Evolutionary conservation across 1,140 invertebrate genomes (phyloP).

Genomic region (Trichonephila clavipes): DNA sequence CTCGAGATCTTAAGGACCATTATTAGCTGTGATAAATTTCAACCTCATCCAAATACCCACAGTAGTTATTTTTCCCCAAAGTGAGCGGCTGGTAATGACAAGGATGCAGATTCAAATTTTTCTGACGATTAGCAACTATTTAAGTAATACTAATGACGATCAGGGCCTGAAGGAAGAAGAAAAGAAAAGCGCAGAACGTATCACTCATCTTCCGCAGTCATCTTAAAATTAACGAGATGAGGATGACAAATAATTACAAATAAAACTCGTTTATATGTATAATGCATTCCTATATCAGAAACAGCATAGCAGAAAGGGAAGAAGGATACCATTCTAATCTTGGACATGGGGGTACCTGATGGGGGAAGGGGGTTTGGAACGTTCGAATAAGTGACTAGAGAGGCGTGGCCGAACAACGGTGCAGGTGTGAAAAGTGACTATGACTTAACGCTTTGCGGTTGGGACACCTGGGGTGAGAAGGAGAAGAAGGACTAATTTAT

Average conservation of each 20-base stretch:
- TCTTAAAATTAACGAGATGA: slow-evolving; percentile 15
- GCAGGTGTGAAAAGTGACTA: slow-evolving; percentile 70
- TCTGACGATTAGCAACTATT: background rate
- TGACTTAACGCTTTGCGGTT: slow-evolving; percentile 70
- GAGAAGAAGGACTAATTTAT: slow-evolving; percentile 69
- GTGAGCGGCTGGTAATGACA: slow-evolving; percentile 3
- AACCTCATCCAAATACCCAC: too few relatives aligned
- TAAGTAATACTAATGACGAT: background rate
- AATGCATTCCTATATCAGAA: background rate
- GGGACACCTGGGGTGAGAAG: slow-evolving; percentile 59
- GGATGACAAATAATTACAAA: slow-evolving; percentile 31
- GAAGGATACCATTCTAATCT: background rate
- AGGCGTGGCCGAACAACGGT: slow-evolving; percentile 55
- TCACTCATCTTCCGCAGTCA: background rate
- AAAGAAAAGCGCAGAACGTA: background rate
- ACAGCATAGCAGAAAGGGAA: background rate
- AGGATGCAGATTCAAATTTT: background rate
- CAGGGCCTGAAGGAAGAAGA: background rate
- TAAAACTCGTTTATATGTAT: slow-evolving; percentile 27
- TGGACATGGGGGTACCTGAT: background rate
- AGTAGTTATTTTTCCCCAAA: background rate
- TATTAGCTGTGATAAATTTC: too few relatives aligned
- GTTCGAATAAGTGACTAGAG: slow-evolving; percentile 55
- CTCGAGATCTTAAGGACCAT: too few relatives aligned
- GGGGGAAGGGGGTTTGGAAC: background rate